These are phyloP conservation scores for Porites divaricata DNA, from an alignment of 92 coral and sea anemone genomes.

Conservation along the genomic window DNA sequence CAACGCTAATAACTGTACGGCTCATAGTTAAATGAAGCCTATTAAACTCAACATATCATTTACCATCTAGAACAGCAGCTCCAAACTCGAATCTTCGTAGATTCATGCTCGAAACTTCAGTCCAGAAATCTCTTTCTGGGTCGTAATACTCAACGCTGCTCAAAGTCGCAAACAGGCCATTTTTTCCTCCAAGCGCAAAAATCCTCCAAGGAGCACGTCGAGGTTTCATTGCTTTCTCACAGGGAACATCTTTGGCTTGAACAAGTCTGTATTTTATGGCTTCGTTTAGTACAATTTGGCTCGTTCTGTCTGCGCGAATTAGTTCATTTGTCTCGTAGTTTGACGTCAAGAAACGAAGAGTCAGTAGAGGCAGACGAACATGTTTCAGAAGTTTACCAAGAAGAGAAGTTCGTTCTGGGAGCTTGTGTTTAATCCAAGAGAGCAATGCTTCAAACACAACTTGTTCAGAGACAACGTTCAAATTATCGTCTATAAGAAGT, in stretches of 20 bases:
- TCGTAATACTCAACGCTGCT: slow-evolving; percentile 86
- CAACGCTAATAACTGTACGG: not conserved
- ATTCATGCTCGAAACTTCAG: slow-evolving; percentile 79
- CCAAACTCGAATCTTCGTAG: slow-evolving; percentile 92
- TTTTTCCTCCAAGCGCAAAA: slow-evolving; percentile 90
- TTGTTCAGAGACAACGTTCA: slow-evolving; percentile 87
- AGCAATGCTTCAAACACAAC: slow-evolving; percentile 87
- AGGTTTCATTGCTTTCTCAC: slow-evolving; percentile 49
- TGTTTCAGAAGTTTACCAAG: slow-evolving; percentile 69
- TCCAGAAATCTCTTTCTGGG: slow-evolving; percentile 80
- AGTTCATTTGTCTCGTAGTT: slow-evolving; percentile 81
- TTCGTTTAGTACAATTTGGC: slow-evolving; percentile 75
- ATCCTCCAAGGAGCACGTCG: slow-evolving; percentile 82
- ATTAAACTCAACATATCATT: not conserved
- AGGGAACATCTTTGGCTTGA: slow-evolving; percentile 62
- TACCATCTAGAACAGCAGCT: slow-evolving; percentile 88
- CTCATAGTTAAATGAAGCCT: not conserved
- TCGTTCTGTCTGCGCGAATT: slow-evolving; percentile 73
- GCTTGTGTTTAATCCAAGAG: slow-evolving; percentile 80
- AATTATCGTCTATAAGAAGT: slow-evolving; percentile 76
- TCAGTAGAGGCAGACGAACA: slow-evolving; percentile 78
- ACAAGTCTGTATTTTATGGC: slow-evolving; percentile 71
- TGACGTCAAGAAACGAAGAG: slow-evolving; percentile 68
- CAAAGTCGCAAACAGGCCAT: slow-evolving; percentile 92
- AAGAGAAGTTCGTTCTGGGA: slow-evolving; percentile 66